Percentiles rank a stretch among this genome's conserved stretches.
These are phyloP conservation scores for Subacronicta megacephala DNA, from an alignment of 2,888 invertebrate genomes.

Conservation along the genomic window DNA sequence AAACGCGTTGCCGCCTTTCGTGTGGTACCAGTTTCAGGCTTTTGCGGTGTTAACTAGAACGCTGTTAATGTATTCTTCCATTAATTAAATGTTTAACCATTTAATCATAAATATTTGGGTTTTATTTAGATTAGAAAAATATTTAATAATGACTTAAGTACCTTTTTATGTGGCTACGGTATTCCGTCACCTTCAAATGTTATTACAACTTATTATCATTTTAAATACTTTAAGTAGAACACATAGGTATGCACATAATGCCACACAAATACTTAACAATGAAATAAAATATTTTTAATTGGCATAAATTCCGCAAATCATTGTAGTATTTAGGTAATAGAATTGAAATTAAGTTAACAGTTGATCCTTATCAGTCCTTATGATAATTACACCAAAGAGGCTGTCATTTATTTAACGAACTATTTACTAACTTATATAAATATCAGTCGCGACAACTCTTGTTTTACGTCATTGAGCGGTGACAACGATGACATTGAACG, in stretches of 20 bases:
- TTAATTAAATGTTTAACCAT: too few relatives aligned
- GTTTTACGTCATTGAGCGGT: conserved; percentile 57
- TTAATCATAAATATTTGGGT: too few relatives aligned
- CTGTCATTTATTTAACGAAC: conserved; percentile 1
- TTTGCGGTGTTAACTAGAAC: not conserved
- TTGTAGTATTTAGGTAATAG: too few relatives aligned
- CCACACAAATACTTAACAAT: too few relatives aligned
- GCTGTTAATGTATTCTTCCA: too few relatives aligned
- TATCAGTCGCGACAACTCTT: conserved; percentile 53
- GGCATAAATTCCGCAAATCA: too few relatives aligned
- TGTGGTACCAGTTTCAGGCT: conserved; percentile 20
- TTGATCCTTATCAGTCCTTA: conserved; percentile 5
- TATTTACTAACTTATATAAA: too few relatives aligned
- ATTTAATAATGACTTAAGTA: too few relatives aligned
- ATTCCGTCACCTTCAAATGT: not conserved
- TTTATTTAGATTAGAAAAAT: too few relatives aligned
- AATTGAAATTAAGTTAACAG: too few relatives aligned
- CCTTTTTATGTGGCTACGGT: not conserved
- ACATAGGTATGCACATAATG: not conserved
- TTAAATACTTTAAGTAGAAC: not conserved
- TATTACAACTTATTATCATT: not conserved
- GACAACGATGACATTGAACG: conserved; percentile 79
- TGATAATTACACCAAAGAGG: not conserved
- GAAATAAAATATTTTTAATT: too few relatives aligned
- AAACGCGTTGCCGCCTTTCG: conserved; percentile 49